Evolutionary conservation across 1,140 invertebrate genomes (phyloP), one percentile per base, ranked within the genome.

Genomic region (Campoletis sonorensis): DNA sequence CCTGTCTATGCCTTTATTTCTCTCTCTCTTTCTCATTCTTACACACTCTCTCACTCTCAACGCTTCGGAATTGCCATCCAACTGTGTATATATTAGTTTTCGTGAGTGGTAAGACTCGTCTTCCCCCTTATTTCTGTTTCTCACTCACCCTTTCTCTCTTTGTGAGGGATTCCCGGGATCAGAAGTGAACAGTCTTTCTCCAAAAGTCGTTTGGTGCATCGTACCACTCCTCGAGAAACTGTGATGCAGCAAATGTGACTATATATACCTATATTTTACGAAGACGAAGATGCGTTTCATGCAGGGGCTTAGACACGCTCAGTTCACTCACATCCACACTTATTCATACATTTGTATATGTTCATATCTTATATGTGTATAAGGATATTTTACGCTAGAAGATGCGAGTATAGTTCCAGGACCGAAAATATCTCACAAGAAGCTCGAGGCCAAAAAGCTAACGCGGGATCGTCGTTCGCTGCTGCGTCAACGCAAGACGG

Each of bases 51-150:
- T 8, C 40, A 13, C 40, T 45, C 40, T 13, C 40, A 13, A 26
- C 61, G 61, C 61, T 8, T 64, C 11, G 61, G 27, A 26, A 64
- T 64, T 64, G 61, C 61, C 61, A 26, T 64, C 61, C 61, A 64
- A 64, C 61, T 64, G 61, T 64, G 61, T 64, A 64, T 64, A 64
- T 64, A 64, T 64, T 64, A 64, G 61, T 64, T 64, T 64, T 64
- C 21, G 61, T 64, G 61, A 64, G 61, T 64, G 61, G 61, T 64
- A 15, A 23, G 61, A 64, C 23, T 23, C 11, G 4, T 54, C 49
- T 54, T 26, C 23, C 21, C 23, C 61, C 27, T 23, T 21, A 5
- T 58, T 4, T 58, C 54, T 58, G 1, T 58, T 23, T 58, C 54
- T 58, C 54, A 13, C 40, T 45, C 40, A 13, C 40, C 1, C 51